A percentile compares a stretch with the other conserved stretches of the same genome.
phyloP scores from a whole-genome alignment of 2,113 vertebrate species.

The Saimiri boliviensis region DNA sequence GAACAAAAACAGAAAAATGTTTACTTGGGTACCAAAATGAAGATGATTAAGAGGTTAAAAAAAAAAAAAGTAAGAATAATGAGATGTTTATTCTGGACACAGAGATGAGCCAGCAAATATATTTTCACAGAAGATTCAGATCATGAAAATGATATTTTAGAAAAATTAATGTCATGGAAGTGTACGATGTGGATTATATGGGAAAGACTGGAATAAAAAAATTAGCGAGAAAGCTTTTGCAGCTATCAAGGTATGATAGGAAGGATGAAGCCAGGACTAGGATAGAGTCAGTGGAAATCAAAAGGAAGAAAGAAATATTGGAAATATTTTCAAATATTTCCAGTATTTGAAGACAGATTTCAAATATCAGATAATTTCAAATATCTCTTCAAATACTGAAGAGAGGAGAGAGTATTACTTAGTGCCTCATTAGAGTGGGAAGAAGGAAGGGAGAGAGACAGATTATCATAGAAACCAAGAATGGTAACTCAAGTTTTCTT shows the following conservation, averaged over 20 bases:
- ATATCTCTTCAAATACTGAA: not conserved
- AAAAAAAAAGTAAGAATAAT: not conserved
- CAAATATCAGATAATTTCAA: not conserved
- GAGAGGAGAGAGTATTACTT: not conserved
- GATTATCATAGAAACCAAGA: not conserved
- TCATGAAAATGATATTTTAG: constrained; percentile 31
- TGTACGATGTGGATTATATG: not conserved
- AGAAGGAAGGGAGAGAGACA: not conserved
- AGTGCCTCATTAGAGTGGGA: not conserved
- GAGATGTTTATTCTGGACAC: not conserved
- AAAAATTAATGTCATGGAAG: not conserved
- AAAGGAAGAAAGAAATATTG: not conserved
- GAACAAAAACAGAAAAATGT: not conserved
- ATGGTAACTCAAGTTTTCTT: not conserved
- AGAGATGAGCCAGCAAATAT: not conserved
- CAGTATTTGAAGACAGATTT: not conserved
- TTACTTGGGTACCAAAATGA: constrained; percentile 25
- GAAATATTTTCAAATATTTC: not conserved
- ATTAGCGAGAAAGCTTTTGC: not conserved
- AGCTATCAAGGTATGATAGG: not conserved
- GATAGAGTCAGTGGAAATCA: not conserved
- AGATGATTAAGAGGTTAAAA: not conserved
- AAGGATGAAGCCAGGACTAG: not conserved
- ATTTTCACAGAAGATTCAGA: not conserved
- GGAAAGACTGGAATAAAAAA: not conserved